These are phyloP conservation scores for Lepus americanus DNA, from an alignment of 2,113 vertebrate species.

Conservation along the genomic window DNA sequence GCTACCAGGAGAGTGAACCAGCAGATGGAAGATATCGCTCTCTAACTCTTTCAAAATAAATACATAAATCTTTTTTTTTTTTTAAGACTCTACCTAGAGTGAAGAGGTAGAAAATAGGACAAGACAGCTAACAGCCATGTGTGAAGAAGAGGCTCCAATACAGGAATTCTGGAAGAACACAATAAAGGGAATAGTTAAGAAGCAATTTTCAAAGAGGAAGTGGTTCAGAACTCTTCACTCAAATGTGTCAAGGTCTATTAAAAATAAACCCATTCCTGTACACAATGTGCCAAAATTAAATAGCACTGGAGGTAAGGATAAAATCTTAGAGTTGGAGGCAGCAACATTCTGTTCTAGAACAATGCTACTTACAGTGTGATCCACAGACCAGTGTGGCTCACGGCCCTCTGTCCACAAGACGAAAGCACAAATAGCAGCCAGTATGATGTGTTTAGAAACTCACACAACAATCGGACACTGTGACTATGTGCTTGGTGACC, in stretches of 20 bases:
- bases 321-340: not conserved
- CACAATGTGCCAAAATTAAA: not conserved
- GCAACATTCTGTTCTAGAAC: not conserved
- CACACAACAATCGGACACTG: not conserved
- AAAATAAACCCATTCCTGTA: not conserved
- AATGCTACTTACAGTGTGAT: not conserved
- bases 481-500: not conserved
- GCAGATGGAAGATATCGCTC: too few relatives aligned
- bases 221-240: not conserved
- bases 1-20: too few relatives aligned
- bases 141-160: not conserved
- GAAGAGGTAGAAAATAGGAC: not conserved
- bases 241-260: not conserved
- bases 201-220: not conserved
- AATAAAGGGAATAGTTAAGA: not conserved
- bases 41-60: too few relatives aligned
- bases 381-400: not conserved
- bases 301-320: not conserved
- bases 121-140: not conserved
- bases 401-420: not conserved
- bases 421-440: not conserved
- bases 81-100: too few relatives aligned
- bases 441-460: conserved; percentile 11
- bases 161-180: not conserved
- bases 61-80: too few relatives aligned